Percentiles rank a stretch among this genome's conserved stretches.
phyloP scores from a whole-genome alignment of 2,113 vertebrate species.

The Rhombomys opimus region DNA sequence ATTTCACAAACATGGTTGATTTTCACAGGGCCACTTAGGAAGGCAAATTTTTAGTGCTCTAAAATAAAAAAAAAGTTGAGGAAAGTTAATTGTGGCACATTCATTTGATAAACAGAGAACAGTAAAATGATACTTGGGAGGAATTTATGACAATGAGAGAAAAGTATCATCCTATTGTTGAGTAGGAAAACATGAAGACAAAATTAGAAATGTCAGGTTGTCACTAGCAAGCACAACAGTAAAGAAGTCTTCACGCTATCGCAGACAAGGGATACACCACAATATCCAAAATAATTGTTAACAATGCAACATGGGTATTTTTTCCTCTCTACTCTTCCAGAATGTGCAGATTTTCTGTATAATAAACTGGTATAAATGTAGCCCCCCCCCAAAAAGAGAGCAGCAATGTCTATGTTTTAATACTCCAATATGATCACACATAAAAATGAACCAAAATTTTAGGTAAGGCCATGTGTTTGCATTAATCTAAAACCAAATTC shows the following conservation, averaged over 20 bases:
- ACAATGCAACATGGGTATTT: no score
- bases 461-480: neutral
- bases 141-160: neutral
- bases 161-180: neutral
- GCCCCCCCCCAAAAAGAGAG: neutral
- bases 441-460: neutral
- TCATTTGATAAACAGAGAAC: neutral
- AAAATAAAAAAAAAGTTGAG: neutral
- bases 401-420: neutral
- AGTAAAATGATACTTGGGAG: neutral
- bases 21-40: neutral
- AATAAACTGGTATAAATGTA: neutral
- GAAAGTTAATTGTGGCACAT: neutral
- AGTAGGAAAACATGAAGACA: neutral
- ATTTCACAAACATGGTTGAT: neutral
- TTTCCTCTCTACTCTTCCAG: neutral
- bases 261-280: neutral
- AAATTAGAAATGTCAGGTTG: neutral
- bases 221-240: no score
- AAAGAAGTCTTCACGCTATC: neutral
- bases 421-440: neutral
- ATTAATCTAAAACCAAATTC: neutral
- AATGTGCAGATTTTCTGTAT: neutral
- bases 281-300: neutral
- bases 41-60: neutral